A percentile compares a stretch with the other conserved stretches of the same genome.
phyloP scores from a whole-genome alignment of 2,888 invertebrate species.

The Ornithoptera priamus region DNA sequence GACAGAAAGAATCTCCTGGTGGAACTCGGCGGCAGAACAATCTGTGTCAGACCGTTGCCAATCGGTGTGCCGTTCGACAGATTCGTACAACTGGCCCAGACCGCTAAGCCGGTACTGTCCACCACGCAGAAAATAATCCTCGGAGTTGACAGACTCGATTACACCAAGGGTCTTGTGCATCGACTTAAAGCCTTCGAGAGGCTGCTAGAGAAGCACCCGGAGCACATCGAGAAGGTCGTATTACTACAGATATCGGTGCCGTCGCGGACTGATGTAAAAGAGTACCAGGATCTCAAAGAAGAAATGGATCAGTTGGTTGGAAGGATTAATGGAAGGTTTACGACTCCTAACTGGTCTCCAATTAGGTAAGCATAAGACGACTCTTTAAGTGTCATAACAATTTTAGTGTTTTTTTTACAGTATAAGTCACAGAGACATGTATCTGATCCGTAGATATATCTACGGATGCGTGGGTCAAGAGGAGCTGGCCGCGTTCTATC shows the following conservation, averaged over 20 bases:
- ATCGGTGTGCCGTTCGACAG: slow-evolving; percentile 94
- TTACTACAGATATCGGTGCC: slow-evolving; percentile 93
- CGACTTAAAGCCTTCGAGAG: slow-evolving; percentile 89
- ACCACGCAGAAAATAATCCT: slow-evolving; percentile 90
- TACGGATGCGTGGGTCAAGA: slow-evolving; percentile 93
- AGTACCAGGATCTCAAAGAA: slow-evolving; percentile 93
- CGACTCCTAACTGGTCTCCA: slow-evolving; percentile 95
- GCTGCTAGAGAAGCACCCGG: slow-evolving; percentile 89
- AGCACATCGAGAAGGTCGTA: slow-evolving; percentile 90
- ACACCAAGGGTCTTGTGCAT: slow-evolving; percentile 93
- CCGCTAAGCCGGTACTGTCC: slow-evolving; percentile 83
- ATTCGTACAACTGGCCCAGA: slow-evolving; percentile 89
- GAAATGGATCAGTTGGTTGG: slow-evolving; percentile 95
- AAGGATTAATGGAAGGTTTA: slow-evolving; percentile 92
- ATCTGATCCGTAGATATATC: slow-evolving; percentile 81
- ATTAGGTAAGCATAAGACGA: slow-evolving; percentile 76
- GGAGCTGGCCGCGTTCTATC: slow-evolving; percentile 91
- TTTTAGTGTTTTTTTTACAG: background rate
- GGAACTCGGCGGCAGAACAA: slow-evolving; percentile 92
- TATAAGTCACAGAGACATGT: background rate
- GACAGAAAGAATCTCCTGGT: slow-evolving; percentile 92
- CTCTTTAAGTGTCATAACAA: background rate
- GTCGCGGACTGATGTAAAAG: slow-evolving; percentile 93
- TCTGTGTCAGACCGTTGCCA: slow-evolving; percentile 90
- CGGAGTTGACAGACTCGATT: slow-evolving; percentile 93